These are phyloP conservation scores for Xestia xanthographa DNA, from an alignment of 2,888 invertebrate species.

Conservation along the genomic window DNA sequence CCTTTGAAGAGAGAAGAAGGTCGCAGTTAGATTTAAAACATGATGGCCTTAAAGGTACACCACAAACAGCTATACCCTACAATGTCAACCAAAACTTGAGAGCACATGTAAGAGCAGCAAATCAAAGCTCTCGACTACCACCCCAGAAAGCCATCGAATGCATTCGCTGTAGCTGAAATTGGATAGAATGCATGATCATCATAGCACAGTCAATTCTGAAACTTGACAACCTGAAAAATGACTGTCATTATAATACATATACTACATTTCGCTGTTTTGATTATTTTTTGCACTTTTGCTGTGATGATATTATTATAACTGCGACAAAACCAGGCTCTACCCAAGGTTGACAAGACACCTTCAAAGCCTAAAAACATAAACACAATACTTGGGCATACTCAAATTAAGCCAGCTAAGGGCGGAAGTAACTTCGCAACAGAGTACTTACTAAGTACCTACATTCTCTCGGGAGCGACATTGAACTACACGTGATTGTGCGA, in stretches of 20 bases:
- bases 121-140: not conserved
- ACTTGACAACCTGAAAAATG: not conserved
- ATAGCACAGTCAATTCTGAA: no score
- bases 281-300: not conserved
- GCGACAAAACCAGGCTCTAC: not conserved
- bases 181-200: no score
- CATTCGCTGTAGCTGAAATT: no score
- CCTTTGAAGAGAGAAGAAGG: not conserved
- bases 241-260: not conserved
- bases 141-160: not conserved
- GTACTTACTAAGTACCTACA: slow-evolving; percentile 46
- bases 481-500: slow-evolving; percentile 44
- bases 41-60: no score
- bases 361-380: slow-evolving; percentile 41
- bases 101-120: no score
- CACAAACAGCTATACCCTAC: no score
- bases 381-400: slow-evolving; percentile 29
- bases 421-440: slow-evolving; percentile 54
- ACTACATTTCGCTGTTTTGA: no score
- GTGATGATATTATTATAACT: no score
- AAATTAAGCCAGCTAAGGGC: slow-evolving; percentile 46
- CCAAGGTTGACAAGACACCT: not conserved
- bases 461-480: slow-evolving; percentile 38
- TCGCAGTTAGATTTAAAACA: no score
- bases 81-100: no score